These are phyloP conservation scores for Drosophila tani DNA, from an alignment of 1,140 invertebrate species.

Conservation along the genomic window DNA sequence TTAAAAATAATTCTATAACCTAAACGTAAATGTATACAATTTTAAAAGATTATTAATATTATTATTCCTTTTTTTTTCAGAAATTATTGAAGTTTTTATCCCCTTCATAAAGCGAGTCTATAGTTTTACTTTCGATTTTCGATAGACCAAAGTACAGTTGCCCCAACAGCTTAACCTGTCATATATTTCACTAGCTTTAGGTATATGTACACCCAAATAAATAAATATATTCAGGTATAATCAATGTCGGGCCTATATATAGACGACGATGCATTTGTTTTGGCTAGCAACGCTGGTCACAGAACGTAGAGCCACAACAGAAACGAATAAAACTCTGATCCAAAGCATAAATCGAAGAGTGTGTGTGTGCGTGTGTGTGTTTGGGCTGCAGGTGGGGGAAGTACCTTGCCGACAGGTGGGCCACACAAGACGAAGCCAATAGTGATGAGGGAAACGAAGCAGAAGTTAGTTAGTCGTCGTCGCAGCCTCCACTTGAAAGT, in stretches of 20 bases:
- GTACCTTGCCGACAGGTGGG: slow-evolving; percentile 32
- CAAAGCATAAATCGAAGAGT: slow-evolving; percentile 22
- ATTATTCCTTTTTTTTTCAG: too few relatives aligned
- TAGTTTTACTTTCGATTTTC: background rate
- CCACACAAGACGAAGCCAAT: slow-evolving; percentile 1
- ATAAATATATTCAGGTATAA: slow-evolving; percentile 21
- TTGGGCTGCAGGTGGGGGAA: background rate
- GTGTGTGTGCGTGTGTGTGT: background rate
- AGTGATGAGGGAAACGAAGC: background rate
- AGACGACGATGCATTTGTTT: slow-evolving; percentile 58
- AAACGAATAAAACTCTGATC: slow-evolving; percentile 33
- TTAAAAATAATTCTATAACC: too few relatives aligned
- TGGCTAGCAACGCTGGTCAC: slow-evolving; percentile 58
- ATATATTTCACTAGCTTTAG: background rate
- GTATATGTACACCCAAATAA: slow-evolving; percentile 1
- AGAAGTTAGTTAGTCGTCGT: slow-evolving; percentile 6
- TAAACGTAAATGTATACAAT: too few relatives aligned
- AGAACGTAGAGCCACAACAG: slow-evolving; percentile 31
- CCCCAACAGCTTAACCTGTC: slow-evolving; percentile 1
- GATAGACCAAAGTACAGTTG: slow-evolving; percentile 19
- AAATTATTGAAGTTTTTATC: too few relatives aligned
- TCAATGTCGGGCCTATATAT: slow-evolving; percentile 35
- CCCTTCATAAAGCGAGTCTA: background rate
- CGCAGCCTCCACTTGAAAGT: slow-evolving; percentile 35
- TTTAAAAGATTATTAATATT: too few relatives aligned